phyloP scores from a whole-genome alignment of 2,113 vertebrate genomes.

The Lanius ludovicianus region DNA sequence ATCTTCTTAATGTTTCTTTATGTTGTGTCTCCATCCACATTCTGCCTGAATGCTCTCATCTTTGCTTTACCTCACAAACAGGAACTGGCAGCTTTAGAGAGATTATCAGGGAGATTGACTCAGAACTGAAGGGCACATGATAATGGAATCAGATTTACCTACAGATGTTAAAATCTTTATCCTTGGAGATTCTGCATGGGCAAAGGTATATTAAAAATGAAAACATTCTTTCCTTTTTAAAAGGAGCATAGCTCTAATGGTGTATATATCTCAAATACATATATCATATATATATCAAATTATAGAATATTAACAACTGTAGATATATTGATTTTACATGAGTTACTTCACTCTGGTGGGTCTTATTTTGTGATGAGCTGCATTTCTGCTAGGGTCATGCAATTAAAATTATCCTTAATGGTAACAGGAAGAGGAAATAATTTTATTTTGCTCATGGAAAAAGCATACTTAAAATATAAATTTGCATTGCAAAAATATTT shows the following conservation, averaged over 20 bases:
- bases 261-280: not conserved
- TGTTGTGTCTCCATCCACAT: not conserved
- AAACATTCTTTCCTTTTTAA: not conserved
- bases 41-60: conserved; percentile 1
- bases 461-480: not conserved
- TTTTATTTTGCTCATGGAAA: not conserved
- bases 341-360: not conserved
- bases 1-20: not conserved
- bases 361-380: not conserved
- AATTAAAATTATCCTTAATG: not conserved
- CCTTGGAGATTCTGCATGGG: not conserved
- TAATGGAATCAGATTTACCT: conserved; percentile 49
- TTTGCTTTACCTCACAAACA: conserved; percentile 18
- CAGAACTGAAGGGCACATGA: conserved; percentile 34
- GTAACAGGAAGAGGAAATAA: not conserved
- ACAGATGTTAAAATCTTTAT: conserved; percentile 43
- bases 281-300: not conserved
- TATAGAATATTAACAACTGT: not conserved
- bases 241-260: not conserved
- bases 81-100: conserved; percentile 30
- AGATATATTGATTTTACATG: not conserved
- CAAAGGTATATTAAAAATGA: not conserved
- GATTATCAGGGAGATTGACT: conserved; percentile 50
- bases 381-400: not conserved
- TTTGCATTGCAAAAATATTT: not conserved